Base-by-base conservation (phyloP, 2,797 vertebrate species). In the Leontopithecus rosalia region DNA sequence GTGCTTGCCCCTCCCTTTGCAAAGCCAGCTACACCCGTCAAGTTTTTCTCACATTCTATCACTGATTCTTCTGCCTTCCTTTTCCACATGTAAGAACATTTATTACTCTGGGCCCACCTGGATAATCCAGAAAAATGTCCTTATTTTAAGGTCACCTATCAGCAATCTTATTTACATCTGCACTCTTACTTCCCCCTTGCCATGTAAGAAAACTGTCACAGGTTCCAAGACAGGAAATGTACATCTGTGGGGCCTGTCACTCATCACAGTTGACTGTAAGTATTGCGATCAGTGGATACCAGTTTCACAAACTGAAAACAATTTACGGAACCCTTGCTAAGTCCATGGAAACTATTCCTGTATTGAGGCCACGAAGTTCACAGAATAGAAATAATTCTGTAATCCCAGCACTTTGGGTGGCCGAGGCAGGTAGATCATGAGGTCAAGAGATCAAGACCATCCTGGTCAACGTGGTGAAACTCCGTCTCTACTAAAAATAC, bases 311-410 rank as follows among this genome's bases (percentile, higher is more conserved):
- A 73, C 26, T 55, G 30, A 73, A 28, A 9, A 75, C 72, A 43
- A 87, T 43, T n/a, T 43, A 48, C 20, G 89, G n/a, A 92, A 22
- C 43, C 26, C n/a, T 80, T 48, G 22, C 36, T 61, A 10, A 83
- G 6, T 30, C 8, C 8, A 90, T 43, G 22, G 9, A 90, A 92
- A 14, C 41, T 61, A 58, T 87, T 94, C 5, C 24, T 4, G 2
- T 22, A 75, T 1, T 52, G 5, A 36, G 24, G 26, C 39, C 94
- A 33, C 41, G 20, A 70, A 41, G 36, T 2, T 30, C 77, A 55
- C 48, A 83, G 83, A 95, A 75, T 9, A 90, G 5, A 82, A 94
- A 77, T n/a, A 5, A 36, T 33, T 83, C 46, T 41, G 41, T 41
- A 41, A 41, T 41, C 41, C 41, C 41, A 5, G 5, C 41, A 41